Evolutionary conservation across 2,888 invertebrate species (phyloP).

Genomic region (Drosophila atripex): DNA sequence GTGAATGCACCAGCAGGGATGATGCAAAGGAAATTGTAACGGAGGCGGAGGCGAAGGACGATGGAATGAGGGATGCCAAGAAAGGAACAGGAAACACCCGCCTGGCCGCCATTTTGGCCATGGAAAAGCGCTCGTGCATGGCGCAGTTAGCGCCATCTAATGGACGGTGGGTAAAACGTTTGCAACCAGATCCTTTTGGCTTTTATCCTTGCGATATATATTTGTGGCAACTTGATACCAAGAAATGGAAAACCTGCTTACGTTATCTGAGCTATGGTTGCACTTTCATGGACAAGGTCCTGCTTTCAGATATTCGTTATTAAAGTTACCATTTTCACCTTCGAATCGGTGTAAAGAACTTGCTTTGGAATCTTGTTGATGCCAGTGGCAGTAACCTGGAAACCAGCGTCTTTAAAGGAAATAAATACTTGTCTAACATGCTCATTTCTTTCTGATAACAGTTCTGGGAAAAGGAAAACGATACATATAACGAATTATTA

Average conservation of each 20-base stretch:
- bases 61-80: not conserved
- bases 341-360: not conserved
- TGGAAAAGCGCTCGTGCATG: constrained; percentile 25
- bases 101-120: constrained; percentile 36
- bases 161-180: constrained; percentile 21
- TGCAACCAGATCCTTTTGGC: constrained; percentile 5
- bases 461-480: not conserved
- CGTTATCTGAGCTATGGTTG: not conserved
- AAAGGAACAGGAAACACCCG: constrained; percentile 22
- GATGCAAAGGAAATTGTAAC: not conserved
- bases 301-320: not conserved
- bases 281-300: constrained; percentile 2
- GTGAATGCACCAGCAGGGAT: constrained; percentile 44
- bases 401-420: not conserved
- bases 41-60: not conserved
- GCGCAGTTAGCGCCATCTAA: constrained; percentile 23
- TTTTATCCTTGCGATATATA: constrained; percentile 2
- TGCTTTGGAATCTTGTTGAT: not conserved
- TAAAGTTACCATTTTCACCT: not conserved
- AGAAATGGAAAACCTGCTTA: not conserved
- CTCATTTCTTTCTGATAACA: not conserved
- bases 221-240: not conserved
- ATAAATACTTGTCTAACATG: not conserved
- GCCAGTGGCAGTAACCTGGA: not conserved
- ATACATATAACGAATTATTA: not conserved